Base-by-base conservation (phyloP, 1,140 invertebrate genomes). In the Propsilocerus akamusi region DNA sequence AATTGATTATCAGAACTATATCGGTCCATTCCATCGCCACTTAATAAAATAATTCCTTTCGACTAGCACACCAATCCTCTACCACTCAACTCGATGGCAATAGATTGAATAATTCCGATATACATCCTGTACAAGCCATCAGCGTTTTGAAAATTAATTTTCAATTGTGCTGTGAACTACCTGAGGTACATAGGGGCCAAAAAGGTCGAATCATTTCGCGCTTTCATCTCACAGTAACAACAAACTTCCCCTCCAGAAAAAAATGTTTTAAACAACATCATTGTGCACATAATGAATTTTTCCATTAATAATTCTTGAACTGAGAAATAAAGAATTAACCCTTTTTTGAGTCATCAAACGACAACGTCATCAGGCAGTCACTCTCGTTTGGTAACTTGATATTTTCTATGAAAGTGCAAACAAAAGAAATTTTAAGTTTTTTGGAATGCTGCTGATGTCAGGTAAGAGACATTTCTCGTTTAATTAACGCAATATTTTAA, bases 251-350 rank as follows among this genome's bases (percentile, higher is more conserved):
- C 28, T 30, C 14, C 28, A 3, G n/a, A n/a, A n/a, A n/a, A n/a
- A n/a, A n/a, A n/a, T n/a, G n/a, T 20, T 17, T 20, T 41, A 41
- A 41, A 20, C 34, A 41, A 20, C 34, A 41, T 41, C 17, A 41
- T 20, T 41, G 34, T 41, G 34, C 34, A 41, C 22, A 20, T 41
- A 41, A 41, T 41, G 34, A 41, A 41, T 41, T 41, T 41, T 41
- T 41, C 34, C 34, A 41, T 41, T 41, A 41, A 41, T 41, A 41
- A 41, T 41, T 41, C 34, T 20, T 17, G 12, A n/a, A 17, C 34
- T 41, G 34, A 8, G 22, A 5, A 41, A 41, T 14, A 37, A 17
- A n/a, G 32, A 37, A 14, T 41, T 41, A 41, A 41, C 34, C 34
- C 34, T 41, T 41, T 37, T 3, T 37, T n/a, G 10, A 20, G 22